Conservation (phyloP, 1,140 invertebrate genomes). For the Zaprionus capensis region DNA sequence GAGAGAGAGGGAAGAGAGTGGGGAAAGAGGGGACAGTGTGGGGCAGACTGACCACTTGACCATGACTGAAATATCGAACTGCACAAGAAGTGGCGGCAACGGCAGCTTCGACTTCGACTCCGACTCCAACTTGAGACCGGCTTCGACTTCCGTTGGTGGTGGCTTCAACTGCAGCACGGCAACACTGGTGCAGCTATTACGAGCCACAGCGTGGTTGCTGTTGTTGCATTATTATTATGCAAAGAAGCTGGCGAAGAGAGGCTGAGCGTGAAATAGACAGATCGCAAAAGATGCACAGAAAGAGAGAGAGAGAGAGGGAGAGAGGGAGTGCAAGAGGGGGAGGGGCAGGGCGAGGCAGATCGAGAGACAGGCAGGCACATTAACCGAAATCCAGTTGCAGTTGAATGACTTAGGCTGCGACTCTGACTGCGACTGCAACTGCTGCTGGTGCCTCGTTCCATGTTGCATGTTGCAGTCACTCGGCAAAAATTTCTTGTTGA, state of each 20-base stretch:
- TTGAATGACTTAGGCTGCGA: slow-evolving; percentile 63
- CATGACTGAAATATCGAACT: slow-evolving; percentile 62
- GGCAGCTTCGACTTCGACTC: background rate
- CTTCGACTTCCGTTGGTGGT: slow-evolving; percentile 37
- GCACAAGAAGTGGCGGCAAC: slow-evolving; percentile 21
- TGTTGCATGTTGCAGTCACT: slow-evolving; percentile 51
- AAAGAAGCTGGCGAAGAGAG: slow-evolving; percentile 55
- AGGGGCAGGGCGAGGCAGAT: background rate
- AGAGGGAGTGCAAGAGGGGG: slow-evolving; percentile 13
- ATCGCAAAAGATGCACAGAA: slow-evolving; percentile 1
- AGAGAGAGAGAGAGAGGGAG: slow-evolving; percentile 3
- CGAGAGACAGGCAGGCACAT: slow-evolving; percentile 55
- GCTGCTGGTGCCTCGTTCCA: slow-evolving; percentile 1
- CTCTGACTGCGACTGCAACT: background rate
- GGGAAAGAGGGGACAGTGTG: no score
- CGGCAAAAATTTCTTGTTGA: slow-evolving; percentile 44
- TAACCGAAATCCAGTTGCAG: slow-evolving; percentile 77
- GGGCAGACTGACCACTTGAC: slow-evolving; percentile 58
- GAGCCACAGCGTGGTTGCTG: slow-evolving; percentile 36
- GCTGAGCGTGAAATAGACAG: slow-evolving; percentile 37
- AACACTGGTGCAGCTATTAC: slow-evolving; percentile 52
- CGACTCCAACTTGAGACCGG: slow-evolving; percentile 4
- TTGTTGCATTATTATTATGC: slow-evolving; percentile 71
- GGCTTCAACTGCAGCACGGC: slow-evolving; percentile 28
- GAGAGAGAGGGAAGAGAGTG: background rate